Evolutionary conservation across 2,888 invertebrate genomes (phyloP).

Genomic region (Troilus luridus): DNA sequence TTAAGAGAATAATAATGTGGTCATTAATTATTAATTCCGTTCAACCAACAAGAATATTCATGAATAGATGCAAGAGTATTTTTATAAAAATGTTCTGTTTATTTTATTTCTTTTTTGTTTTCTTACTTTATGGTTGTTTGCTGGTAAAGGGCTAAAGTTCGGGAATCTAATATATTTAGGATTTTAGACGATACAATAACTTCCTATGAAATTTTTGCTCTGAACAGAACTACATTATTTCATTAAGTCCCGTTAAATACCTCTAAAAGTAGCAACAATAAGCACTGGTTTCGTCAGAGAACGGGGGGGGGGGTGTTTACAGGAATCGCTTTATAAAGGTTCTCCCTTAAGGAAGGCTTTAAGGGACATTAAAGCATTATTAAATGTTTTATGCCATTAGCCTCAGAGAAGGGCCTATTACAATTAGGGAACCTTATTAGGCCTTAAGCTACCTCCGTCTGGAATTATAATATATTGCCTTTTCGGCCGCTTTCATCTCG

Average conservation of each 20-base stretch:
- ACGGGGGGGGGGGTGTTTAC: not conserved
- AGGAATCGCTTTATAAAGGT: conserved; percentile 38
- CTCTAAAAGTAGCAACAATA: conserved; percentile 13
- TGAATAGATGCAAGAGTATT: too few species aligned
- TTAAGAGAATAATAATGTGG: too few species aligned
- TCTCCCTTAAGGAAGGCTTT: conserved; percentile 27
- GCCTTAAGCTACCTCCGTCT: conserved; percentile 3
- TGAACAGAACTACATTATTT: not conserved
- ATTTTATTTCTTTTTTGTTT: too few species aligned
- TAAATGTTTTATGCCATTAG: conserved; percentile 46
- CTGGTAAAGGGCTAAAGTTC: too few species aligned
- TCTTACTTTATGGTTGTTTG: too few species aligned
- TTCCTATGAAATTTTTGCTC: not conserved
- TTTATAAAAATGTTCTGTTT: too few species aligned
- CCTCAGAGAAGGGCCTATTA: conserved; percentile 29
- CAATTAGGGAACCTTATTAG: conserved; percentile 23
- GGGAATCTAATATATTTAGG: not conserved
- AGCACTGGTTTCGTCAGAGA: not conserved
- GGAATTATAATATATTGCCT: conserved; percentile 48
- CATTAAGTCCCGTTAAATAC: not conserved
- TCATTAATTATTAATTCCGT: too few species aligned
- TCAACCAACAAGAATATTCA: too few species aligned
- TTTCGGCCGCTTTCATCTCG: conserved; percentile 24
- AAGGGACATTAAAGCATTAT: conserved; percentile 35
- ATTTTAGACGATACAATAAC: not conserved